phyloP scores from a whole-genome alignment of 2,888 invertebrate genomes.

The Pinctada fucata region DNA sequence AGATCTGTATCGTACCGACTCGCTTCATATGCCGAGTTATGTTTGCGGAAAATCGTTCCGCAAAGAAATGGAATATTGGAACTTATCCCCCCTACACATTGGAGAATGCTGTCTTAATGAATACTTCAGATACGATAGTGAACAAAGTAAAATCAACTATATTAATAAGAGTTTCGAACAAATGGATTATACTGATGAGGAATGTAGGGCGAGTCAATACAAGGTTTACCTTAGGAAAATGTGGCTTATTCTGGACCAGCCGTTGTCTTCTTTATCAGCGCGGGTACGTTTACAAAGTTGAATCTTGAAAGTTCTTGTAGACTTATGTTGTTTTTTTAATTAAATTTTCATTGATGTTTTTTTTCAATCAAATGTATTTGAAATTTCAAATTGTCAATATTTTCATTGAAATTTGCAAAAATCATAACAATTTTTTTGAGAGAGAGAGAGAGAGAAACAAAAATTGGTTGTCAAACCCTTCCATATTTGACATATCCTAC shows the following conservation, averaged over 20 bases:
- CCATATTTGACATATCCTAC: no score
- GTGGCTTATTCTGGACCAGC: constrained; percentile 56
- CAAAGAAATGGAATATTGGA: constrained; percentile 20
- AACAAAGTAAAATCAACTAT: not conserved
- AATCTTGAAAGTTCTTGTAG: no score
- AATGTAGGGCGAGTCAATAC: not conserved
- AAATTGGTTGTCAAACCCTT: no score
- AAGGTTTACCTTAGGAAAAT: constrained; percentile 13
- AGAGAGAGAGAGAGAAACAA: no score
- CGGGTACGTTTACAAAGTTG: constrained; percentile 39
- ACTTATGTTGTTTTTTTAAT: no score
- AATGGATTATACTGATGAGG: not conserved
- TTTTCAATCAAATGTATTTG: not conserved
- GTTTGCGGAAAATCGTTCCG: constrained; percentile 11
- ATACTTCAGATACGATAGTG: constrained; percentile 1
- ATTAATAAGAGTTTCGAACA: constrained; percentile 1
- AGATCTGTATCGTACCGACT: constrained; percentile 8
- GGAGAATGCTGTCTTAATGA: constrained; percentile 15
- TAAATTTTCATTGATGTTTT: no score
- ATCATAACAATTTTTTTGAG: no score
- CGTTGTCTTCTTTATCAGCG: constrained; percentile 47
- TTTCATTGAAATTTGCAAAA: no score
- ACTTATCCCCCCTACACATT: not conserved
- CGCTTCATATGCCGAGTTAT: constrained; percentile 11
- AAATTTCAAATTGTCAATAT: no score